phyloP scores from a whole-genome alignment of 2,797 vertebrate genomes.

The Myotis myotis region DNA sequence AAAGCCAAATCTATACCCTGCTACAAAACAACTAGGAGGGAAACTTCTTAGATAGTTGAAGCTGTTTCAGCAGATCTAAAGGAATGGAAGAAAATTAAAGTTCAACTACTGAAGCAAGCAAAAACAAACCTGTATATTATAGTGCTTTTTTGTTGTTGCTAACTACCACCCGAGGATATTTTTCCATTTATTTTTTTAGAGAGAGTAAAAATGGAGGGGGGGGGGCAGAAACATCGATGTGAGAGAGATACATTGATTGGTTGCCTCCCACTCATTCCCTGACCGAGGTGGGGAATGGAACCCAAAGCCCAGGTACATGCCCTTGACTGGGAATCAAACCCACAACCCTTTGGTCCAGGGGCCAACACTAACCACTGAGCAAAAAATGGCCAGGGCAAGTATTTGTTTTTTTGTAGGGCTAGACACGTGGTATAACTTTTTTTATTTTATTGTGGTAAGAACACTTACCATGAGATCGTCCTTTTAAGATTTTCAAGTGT shows the following conservation, averaged over 20 bases:
- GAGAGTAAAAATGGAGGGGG: too few relatives aligned
- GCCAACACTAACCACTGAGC: too few relatives aligned
- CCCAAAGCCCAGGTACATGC: too few relatives aligned
- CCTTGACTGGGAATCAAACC: too few relatives aligned
- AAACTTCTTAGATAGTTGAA: constrained; percentile 20
- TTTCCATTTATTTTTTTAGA: too few relatives aligned
- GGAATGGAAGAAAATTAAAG: constrained; percentile 8
- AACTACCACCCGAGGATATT: too few relatives aligned
- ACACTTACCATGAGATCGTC: not conserved
- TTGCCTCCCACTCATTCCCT: too few relatives aligned
- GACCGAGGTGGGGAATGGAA: too few relatives aligned
- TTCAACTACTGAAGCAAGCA: constrained; percentile 23
- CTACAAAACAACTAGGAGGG: not conserved
- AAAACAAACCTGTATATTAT: not conserved
- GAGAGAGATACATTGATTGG: too few relatives aligned
- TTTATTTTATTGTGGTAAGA: not conserved
- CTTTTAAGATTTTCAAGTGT: constrained; percentile 5
- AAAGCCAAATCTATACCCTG: not conserved
- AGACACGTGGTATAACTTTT: not conserved
- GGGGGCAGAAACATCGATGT: too few relatives aligned
- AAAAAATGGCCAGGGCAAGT: too few relatives aligned
- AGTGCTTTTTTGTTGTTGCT: not conserved
- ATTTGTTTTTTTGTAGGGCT: not conserved
- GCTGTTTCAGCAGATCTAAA: not conserved
- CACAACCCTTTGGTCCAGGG: too few relatives aligned